These are phyloP conservation scores for Graptemys geographica DNA, from an alignment of 2,797 vertebrate genomes.

Conservation along the genomic window DNA sequence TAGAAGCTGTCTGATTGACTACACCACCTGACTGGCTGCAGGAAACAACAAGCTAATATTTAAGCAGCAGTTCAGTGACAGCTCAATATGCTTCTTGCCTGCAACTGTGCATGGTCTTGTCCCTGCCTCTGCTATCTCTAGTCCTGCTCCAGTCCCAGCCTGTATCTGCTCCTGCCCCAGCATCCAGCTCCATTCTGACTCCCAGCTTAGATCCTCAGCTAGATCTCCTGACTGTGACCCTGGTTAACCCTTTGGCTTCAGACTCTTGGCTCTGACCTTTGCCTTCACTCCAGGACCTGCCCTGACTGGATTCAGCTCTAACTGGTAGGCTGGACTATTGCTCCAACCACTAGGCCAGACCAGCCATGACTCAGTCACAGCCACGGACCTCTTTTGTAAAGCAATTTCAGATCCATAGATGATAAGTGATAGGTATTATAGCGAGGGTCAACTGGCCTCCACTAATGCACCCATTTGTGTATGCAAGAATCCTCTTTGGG, in stretches of 20 bases:
- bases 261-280: too few species aligned
- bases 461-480: neutral
- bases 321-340: too few species aligned
- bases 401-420: neutral
- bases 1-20: neutral
- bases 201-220: too few species aligned
- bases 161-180: neutral
- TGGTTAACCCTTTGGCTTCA: too few species aligned
- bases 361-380: too few species aligned
- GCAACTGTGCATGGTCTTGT: neutral
- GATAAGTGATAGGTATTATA: neutral
- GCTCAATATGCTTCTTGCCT: neutral
- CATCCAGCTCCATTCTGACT: too few species aligned
- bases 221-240: too few species aligned
- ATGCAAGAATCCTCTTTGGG: neutral
- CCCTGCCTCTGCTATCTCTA: too few species aligned
- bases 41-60: neutral
- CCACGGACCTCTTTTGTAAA: neutral
- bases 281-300: too few species aligned
- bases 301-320: too few species aligned
- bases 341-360: too few species aligned
- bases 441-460: neutral
- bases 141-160: neutral
- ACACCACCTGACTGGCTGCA: neutral
- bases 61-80: neutral